These are phyloP conservation scores for Anticlea derivata DNA, from an alignment of 2,888 invertebrate species.

Conservation along the genomic window DNA sequence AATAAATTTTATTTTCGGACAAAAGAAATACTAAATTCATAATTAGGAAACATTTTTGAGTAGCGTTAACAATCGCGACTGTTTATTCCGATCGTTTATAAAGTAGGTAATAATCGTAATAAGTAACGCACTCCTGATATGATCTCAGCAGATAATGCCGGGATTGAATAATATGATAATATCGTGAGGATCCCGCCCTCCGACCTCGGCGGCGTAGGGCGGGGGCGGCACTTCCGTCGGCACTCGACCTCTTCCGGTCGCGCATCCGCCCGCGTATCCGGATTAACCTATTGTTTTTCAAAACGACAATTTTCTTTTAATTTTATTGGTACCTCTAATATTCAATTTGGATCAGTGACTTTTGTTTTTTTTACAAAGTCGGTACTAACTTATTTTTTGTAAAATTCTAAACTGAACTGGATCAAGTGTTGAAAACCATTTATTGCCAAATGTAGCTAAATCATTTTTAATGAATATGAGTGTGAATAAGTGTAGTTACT, in stretches of 20 bases:
- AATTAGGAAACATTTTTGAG: too few species aligned
- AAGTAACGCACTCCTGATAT: conserved; percentile 4
- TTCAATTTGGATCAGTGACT: background rate
- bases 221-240: conserved; percentile 36
- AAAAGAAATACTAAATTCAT: too few species aligned
- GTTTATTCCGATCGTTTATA: background rate
- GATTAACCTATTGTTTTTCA: conserved; percentile 30
- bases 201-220: conserved; percentile 13
- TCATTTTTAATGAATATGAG: too few species aligned
- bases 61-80: too few species aligned
- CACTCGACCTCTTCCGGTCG: conserved; percentile 71
- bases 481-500: background rate
- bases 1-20: too few species aligned
- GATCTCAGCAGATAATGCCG: conserved; percentile 10
- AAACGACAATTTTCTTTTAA: background rate
- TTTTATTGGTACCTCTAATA: too few species aligned
- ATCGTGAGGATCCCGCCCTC: conserved; percentile 22
- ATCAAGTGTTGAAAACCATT: too few species aligned
- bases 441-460: too few species aligned
- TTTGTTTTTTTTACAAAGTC: too few species aligned
- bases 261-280: conserved; percentile 72
- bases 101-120: background rate
- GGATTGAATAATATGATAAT: conserved; percentile 25
- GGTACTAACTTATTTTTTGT: too few species aligned
- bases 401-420: too few species aligned